These are phyloP conservation scores for Loxodonta africana DNA, from an alignment of 2,113 vertebrate species.

Conservation along the genomic window DNA sequence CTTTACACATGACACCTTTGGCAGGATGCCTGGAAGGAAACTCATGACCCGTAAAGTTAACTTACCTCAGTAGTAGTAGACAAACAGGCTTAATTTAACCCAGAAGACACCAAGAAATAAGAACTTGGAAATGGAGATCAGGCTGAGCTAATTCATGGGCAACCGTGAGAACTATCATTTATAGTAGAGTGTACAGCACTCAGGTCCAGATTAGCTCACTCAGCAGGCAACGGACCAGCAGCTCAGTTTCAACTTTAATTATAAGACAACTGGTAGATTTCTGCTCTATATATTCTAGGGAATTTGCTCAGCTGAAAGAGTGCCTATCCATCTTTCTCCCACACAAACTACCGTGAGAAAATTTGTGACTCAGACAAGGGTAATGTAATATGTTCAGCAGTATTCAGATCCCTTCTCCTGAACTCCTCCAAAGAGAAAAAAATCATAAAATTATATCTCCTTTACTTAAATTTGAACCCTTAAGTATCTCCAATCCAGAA, in stretches of 20 bases:
- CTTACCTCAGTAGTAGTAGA: constrained; percentile 65
- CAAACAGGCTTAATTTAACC: constrained; percentile 63
- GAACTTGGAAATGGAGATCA: constrained; percentile 43
- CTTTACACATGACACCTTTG: constrained; percentile 70
- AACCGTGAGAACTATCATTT: constrained; percentile 18
- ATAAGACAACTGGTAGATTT: constrained; percentile 33
- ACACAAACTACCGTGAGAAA: neutral
- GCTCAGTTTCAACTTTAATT: constrained; percentile 34
- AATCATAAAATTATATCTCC: neutral
- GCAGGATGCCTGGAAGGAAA: constrained; percentile 65
- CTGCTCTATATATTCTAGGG: constrained; percentile 5
- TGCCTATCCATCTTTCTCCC: neutral
- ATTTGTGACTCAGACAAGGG: constrained; percentile 22
- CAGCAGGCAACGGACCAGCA: constrained; percentile 19
- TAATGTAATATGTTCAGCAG: neutral
- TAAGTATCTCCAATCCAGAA: constrained; percentile 10
- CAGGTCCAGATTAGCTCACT: constrained; percentile 39
- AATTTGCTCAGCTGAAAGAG: neutral
- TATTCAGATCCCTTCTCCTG: neutral
- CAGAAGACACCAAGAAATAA: constrained; percentile 72
- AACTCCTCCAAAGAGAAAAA: neutral
- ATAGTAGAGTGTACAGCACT: neutral
- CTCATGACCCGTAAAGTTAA: constrained; percentile 64
- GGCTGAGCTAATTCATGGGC: constrained; percentile 54
- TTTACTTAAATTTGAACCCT: neutral